These are phyloP conservation scores for Hippoglossus hippoglossus DNA, from an alignment of 2,797 vertebrate species.

Conservation along the genomic window DNA sequence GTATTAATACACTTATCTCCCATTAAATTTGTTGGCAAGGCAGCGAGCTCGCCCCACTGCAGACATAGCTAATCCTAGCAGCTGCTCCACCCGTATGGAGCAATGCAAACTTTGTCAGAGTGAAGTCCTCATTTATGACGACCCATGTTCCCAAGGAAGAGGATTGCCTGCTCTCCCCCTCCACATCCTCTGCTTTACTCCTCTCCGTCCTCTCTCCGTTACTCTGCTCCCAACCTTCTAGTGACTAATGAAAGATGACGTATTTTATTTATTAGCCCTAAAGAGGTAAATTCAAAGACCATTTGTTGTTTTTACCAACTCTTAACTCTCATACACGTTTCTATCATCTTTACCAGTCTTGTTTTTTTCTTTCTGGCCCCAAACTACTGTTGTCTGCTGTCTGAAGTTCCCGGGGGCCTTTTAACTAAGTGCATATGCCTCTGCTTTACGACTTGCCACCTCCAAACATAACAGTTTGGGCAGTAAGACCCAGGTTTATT, in stretches of 20 bases:
- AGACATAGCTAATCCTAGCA: slow-evolving; percentile 29
- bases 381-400: slow-evolving; percentile 44
- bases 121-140: slow-evolving; percentile 2
- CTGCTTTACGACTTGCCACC: slow-evolving; percentile 74
- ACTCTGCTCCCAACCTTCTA: background rate
- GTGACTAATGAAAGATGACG: slow-evolving; percentile 48
- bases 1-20: slow-evolving; percentile 90
- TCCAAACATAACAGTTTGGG: slow-evolving; percentile 68
- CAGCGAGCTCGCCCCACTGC: slow-evolving; percentile 75
- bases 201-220: background rate
- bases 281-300: slow-evolving; percentile 53
- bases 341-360: slow-evolving; percentile 46
- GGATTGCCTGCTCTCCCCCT: background rate
- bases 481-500: slow-evolving; percentile 63
- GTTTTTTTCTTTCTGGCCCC: slow-evolving; percentile 9
- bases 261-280: slow-evolving; percentile 63
- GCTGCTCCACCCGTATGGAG: slow-evolving; percentile 8
- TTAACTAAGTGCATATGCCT: slow-evolving; percentile 71
- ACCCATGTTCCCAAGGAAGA: background rate
- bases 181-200: background rate
- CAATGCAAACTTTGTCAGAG: background rate
- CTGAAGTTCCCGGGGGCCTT: slow-evolving; percentile 55
- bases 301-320: slow-evolving; percentile 73
- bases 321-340: slow-evolving; percentile 49
- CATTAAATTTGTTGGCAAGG: slow-evolving; percentile 85